Percentiles rank a stretch among this genome's conserved stretches.
These are phyloP conservation scores for Xanthia icteritia DNA, from an alignment of 2,888 invertebrate genomes.

Conservation along the genomic window DNA sequence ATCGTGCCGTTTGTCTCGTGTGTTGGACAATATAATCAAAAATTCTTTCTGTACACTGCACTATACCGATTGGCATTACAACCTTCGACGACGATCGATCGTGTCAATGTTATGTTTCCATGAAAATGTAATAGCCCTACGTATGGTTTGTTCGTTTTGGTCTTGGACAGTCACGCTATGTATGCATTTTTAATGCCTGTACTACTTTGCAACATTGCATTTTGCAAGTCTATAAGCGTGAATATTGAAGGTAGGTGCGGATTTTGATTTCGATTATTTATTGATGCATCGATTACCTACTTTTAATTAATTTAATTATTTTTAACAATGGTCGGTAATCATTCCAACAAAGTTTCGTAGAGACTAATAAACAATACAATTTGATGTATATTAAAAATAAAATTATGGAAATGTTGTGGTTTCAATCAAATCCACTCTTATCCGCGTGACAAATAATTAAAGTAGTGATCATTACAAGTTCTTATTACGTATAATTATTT, in stretches of 20 bases:
- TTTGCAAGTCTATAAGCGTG: conserved; percentile 10
- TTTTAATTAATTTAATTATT: not conserved
- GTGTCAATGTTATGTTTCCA: conserved; percentile 62
- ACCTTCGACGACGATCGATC: conserved; percentile 64
- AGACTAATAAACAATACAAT: conserved; percentile 20
- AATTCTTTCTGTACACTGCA: conserved; percentile 15
- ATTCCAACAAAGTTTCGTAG: not conserved
- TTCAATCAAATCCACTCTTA: not conserved
- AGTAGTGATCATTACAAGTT: conserved; percentile 24
- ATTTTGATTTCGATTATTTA: not conserved
- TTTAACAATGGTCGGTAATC: conserved; percentile 2
- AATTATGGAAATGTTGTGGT: conserved; percentile 2
- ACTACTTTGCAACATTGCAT: conserved; percentile 11
- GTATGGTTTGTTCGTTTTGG: conserved; percentile 19
- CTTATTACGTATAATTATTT: conserved; percentile 48
- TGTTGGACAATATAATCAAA: conserved; percentile 14
- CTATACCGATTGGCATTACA: conserved; percentile 44
- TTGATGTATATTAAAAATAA: not conserved
- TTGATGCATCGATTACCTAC: not conserved
- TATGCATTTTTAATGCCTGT: conserved; percentile 22
- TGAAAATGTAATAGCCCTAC: conserved; percentile 56
- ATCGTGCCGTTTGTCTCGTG: not conserved
- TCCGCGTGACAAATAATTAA: conserved; percentile 17
- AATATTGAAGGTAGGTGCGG: too few relatives aligned
- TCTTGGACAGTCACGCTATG: conserved; percentile 25